Base-by-base conservation (phyloP, 1,140 invertebrate genomes). In the Drosophila sp. region DNA sequence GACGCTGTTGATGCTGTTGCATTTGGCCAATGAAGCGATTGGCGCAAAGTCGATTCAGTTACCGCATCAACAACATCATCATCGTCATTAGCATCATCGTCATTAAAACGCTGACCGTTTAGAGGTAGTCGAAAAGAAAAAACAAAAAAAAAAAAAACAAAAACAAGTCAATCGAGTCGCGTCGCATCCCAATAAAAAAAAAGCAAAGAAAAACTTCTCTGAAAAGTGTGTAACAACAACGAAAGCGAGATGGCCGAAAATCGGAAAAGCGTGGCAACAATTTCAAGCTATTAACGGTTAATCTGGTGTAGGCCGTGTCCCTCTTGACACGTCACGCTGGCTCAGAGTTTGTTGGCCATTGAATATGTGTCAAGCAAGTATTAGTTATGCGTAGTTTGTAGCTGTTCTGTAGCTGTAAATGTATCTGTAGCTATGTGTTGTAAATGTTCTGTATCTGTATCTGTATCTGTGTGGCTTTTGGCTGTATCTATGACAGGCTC, bases 201-300 rank as follows among this genome's bases (percentile, higher is more conserved):
- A 61, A 58, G 36, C 72, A 29, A 21, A 40, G 69, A 69, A 65
- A 64, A 79, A 54, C 50, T 4, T 21, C 16, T 38, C 13, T 56
- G 56, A 48, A 64, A 72, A 50, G 45, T 75, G 67, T 51, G 50
- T 65, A 67, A 59, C 46, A 51, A 18, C 63, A 56, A 25, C 16
- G 18, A 40, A 4, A 51, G 7, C 21, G n/a, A 51, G 32, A 38
- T 69, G 74, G n/a, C 65, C 78, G 51, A 82, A 82, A 87, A 78
- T 89, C 82, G 82, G 13, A 89, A 87, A 89, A 87, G 82, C 82
- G 78, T 87, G 83, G 66, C 78, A 80, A 66, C 57, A 58, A 76
- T 73, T 82, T 67, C 29, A 64, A 62, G 82, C 82, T 70, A 86
- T 86, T 86, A 86, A 86, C 82, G 62, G 82, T 87, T 86, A 87